Evolutionary conservation across 2,888 invertebrate species (phyloP).

Genomic region (Cryptosula pallasiana): DNA sequence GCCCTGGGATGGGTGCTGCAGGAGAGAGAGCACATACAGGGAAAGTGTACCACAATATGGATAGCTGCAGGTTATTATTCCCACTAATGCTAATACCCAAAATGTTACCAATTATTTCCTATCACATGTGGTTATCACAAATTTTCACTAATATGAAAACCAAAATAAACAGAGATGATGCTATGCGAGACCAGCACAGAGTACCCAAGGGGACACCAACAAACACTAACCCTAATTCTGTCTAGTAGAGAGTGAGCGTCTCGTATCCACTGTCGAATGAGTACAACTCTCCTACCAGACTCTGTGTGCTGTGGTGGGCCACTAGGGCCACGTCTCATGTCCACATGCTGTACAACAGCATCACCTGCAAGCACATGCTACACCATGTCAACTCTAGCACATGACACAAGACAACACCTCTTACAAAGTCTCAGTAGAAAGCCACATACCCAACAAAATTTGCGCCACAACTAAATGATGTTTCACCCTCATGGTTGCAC

Average conservation of each 20-base stretch:
- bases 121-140: no score
- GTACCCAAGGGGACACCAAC: no score
- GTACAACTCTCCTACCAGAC: conserved; percentile 18
- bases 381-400: background rate
- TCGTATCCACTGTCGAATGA: conserved; percentile 14
- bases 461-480: no score
- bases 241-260: conserved; percentile 10
- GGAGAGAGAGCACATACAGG: background rate
- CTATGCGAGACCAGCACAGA: no score
- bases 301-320: conserved; percentile 7
- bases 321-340: background rate
- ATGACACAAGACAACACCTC: no score
- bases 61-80: background rate
- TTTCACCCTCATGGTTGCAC: no score
- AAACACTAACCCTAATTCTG: conserved; percentile 1
- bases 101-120: no score
- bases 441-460: no score
- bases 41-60: background rate
- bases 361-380: background rate
- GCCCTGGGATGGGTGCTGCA: background rate
- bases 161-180: no score
- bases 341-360: conserved; percentile 9
- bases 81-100: background rate
- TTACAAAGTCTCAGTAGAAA: no score
- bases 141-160: no score